Conservation (phyloP, 2,888 invertebrate species). For the Drosophila nr. fundita region DNA sequence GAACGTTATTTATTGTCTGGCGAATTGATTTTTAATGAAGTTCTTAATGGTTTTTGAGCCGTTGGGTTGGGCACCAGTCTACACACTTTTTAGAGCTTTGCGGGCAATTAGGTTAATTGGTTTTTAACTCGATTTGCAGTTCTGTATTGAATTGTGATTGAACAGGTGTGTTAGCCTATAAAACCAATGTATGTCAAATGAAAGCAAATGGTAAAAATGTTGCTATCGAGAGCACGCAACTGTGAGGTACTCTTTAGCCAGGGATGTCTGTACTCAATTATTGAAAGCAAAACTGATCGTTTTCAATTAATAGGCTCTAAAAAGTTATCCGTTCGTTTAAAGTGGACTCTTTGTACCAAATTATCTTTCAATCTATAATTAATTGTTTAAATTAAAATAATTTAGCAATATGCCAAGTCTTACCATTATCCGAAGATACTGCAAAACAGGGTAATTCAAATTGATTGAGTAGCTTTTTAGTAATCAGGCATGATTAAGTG, state of each 20-base stretch:
- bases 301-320: not conserved
- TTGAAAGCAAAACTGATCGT: not conserved
- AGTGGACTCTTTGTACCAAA: not conserved
- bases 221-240: not conserved
- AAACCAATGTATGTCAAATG: not conserved
- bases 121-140: not conserved
- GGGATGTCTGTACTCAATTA: not conserved
- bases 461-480: slow-evolving; percentile 41
- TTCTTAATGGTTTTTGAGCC: slow-evolving; percentile 40
- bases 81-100: slow-evolving; percentile 40
- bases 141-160: not conserved
- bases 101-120: slow-evolving; percentile 59
- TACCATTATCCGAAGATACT: not conserved
- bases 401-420: not conserved
- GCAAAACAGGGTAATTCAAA: slow-evolving; percentile 25
- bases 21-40: slow-evolving; percentile 57
- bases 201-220: not conserved
- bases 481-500: slow-evolving; percentile 31
- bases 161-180: not conserved
- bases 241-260: not conserved
- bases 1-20: slow-evolving; percentile 49
- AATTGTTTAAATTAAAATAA: not conserved
- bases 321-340: not conserved
- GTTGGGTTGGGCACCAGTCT: slow-evolving; percentile 36
- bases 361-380: not conserved